Evolutionary conservation across 2,113 vertebrate genomes (phyloP).

Genomic region (Sylvilagus bachmani): DNA sequence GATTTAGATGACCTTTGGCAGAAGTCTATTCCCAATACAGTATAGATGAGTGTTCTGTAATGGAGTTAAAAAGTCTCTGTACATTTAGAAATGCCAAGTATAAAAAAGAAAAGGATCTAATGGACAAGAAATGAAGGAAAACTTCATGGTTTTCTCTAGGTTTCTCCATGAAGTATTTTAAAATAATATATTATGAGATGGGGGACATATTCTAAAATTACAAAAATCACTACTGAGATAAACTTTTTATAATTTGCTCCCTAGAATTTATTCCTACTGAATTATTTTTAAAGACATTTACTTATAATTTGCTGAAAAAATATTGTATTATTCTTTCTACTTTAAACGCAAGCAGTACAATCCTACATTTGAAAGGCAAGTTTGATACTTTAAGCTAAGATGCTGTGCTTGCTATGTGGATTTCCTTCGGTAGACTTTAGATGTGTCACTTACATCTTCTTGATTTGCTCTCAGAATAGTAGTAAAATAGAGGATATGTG

Average conservation of each 20-base stretch:
- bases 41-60: not conserved
- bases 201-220: conserved; percentile 42
- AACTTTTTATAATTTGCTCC: not conserved
- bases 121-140: not conserved
- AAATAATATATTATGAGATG: not conserved
- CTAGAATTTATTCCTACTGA: conserved; percentile 35
- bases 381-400: not conserved
- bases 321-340: not conserved
- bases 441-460: not conserved
- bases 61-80: not conserved
- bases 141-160: not conserved
- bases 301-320: conserved; percentile 40
- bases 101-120: not conserved
- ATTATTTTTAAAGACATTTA: conserved; percentile 29
- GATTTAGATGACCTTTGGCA: not conserved
- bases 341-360: not conserved
- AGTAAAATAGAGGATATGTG: not conserved
- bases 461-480: not conserved
- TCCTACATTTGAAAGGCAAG: not conserved
- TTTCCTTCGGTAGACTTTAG: not conserved
- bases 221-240: not conserved
- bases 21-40: not conserved
- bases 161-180: conserved; percentile 46
- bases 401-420: not conserved
- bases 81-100: not conserved